phyloP scores from a whole-genome alignment of 2,113 vertebrate genomes.

The Larimichthys crocea region DNA sequence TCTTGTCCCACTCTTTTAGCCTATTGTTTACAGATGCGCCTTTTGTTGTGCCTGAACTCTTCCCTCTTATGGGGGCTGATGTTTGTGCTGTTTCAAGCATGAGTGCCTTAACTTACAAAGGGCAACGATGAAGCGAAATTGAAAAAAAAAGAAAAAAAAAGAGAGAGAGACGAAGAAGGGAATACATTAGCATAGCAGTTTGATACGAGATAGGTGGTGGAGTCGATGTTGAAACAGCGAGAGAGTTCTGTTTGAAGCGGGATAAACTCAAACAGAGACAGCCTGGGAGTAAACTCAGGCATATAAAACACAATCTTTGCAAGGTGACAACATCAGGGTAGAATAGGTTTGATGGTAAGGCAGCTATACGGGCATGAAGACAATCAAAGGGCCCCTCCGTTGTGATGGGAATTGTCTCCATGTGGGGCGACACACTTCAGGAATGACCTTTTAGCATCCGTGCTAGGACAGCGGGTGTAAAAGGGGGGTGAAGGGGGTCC shows the following conservation, averaged over 20 bases:
- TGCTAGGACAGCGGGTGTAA: slow-evolving; percentile 34
- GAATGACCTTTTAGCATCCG: slow-evolving; percentile 66
- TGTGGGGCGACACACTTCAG: slow-evolving; percentile 64
- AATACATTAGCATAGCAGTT: slow-evolving; percentile 57
- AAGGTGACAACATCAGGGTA: not conserved
- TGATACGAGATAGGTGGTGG: slow-evolving; percentile 39
- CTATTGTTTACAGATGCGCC: slow-evolving; percentile 70
- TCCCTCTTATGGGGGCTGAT: slow-evolving; percentile 54
- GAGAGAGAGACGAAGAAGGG: not conserved
- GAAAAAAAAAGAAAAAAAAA: slow-evolving; percentile 38
- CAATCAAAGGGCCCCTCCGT: not conserved
- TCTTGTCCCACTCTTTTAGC: slow-evolving; percentile 64
- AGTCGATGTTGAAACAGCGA: slow-evolving; percentile 22
- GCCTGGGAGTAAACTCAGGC: slow-evolving; percentile 5
- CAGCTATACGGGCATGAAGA: not conserved
- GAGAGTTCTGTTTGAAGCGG: slow-evolving; percentile 15
- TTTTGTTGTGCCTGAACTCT: slow-evolving; percentile 71
- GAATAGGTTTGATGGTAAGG: not conserved
- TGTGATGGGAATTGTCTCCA: slow-evolving; percentile 35
- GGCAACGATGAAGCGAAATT: slow-evolving; percentile 54
- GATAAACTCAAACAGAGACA: slow-evolving; percentile 22
- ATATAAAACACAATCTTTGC: slow-evolving; percentile 1
- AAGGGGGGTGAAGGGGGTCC: slow-evolving; percentile 3
- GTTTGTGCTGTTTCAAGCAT: slow-evolving; percentile 68
- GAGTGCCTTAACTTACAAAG: slow-evolving; percentile 66